Evolutionary conservation across 2,113 vertebrate species (phyloP).

Genomic region (Prochilodus magdalenae): DNA sequence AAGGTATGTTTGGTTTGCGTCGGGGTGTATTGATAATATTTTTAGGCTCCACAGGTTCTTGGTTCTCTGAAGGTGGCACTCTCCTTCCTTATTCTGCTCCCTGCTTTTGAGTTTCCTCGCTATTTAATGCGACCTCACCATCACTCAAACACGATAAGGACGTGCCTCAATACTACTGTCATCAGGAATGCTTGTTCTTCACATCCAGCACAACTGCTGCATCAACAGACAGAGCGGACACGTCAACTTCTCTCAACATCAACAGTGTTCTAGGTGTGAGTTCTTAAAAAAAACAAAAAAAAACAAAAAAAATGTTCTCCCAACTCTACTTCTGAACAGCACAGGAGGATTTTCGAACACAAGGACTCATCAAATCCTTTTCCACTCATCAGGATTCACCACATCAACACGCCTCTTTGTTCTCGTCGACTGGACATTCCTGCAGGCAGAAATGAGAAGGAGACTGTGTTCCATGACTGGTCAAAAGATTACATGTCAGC

Average conservation of each 20-base stretch:
- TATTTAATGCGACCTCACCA: not conserved
- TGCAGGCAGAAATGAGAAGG: not conserved
- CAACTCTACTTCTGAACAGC: not conserved
- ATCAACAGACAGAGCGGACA: not conserved
- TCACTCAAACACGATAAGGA: not conserved
- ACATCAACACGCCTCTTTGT: slow-evolving; percentile 1
- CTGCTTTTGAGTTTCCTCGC: slow-evolving; percentile 29
- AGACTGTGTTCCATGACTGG: not conserved
- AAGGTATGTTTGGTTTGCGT: slow-evolving; percentile 86
- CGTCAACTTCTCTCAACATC: slow-evolving; percentile 27
- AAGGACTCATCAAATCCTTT: not conserved
- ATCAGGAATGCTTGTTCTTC: not conserved
- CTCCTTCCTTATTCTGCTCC: slow-evolving; percentile 25
- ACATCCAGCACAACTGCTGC: slow-evolving; percentile 24
- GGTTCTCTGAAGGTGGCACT: slow-evolving; percentile 43
- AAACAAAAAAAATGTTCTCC: too few species aligned
- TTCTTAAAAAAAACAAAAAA: too few species aligned
- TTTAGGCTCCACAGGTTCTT: slow-evolving; percentile 48
- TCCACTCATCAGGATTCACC: slow-evolving; percentile 11
- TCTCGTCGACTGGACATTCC: slow-evolving; percentile 22
- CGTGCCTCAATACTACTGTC: not conserved
- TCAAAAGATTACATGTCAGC: not conserved
- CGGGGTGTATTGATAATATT: slow-evolving; percentile 36
- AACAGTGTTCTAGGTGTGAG: not conserved
- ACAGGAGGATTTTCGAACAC: slow-evolving; percentile 3